Evolutionary conservation across 2,113 vertebrate genomes (phyloP).

Genomic region (Percina caprodes): DNA sequence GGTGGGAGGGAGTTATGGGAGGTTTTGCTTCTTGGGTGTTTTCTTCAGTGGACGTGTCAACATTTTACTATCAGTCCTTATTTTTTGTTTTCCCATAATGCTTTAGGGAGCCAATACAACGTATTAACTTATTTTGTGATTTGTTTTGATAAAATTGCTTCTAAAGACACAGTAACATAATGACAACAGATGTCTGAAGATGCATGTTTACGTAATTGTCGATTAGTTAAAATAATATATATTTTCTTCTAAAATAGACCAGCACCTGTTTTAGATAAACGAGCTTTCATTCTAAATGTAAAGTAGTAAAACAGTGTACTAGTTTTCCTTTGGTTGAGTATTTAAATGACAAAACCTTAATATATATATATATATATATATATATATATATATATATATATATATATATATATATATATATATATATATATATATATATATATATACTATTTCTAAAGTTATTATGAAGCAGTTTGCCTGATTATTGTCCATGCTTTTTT

Average conservation of each 20-base stretch:
- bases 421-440: accelerated
- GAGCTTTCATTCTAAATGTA: not conserved
- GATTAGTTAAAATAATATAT: not conserved
- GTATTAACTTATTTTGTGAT: not conserved
- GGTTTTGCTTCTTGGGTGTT: slow-evolving; percentile 37
- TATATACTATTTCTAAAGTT: not conserved
- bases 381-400: accelerated
- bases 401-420: accelerated
- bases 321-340: not conserved
- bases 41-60: slow-evolving; percentile 39
- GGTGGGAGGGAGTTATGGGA: slow-evolving; percentile 55
- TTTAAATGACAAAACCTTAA: not conserved
- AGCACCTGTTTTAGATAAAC: slow-evolving; percentile 8
- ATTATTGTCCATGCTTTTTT: not conserved
- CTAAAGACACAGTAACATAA: not conserved
- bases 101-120: not conserved
- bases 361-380: accelerated
- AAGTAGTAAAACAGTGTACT: not conserved
- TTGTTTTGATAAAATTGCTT: not conserved
- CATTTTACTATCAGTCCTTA: slow-evolving; percentile 38
- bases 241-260: slow-evolving; percentile 13
- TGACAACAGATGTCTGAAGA: not conserved
- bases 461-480: not conserved
- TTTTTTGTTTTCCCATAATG: not conserved
- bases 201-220: not conserved